Evolutionary conservation across 2,113 vertebrate species (phyloP), one percentile per base, ranked within the genome.

Genomic region (Tonatia bakeri): DNA sequence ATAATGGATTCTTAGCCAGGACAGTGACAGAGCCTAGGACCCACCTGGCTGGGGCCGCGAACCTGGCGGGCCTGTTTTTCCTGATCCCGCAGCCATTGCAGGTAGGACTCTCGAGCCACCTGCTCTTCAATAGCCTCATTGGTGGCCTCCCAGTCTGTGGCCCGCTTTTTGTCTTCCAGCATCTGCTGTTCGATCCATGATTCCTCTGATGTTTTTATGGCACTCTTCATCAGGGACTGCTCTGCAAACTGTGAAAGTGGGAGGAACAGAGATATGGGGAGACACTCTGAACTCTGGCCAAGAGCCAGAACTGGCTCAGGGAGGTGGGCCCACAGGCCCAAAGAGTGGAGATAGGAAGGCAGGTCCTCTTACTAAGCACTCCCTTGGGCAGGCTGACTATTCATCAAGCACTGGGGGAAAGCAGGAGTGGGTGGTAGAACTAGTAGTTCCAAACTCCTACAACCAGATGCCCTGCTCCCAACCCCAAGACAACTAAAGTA

Each of bases 161-260:
- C 99, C 19, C 99, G 97, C 97, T 99, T 99, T 98, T 99, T 99
- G 97, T 99, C 99, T 98, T 99, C 99, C 98, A 99, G 87, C 99
- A 99, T 99, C 98, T 99, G 99, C 98, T 99, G 99, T 98, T 99
- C 99, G 36, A 99, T 99, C 99, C 99, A 99, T 2, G 99, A 99
- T 97, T 99, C 99, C 98, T 99, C 99, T 0, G 99, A 99, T 11
- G 99, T 99, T 97, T 99, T 99, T 98, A 99, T 99, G 95, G 99
- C 99, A 24, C 99, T 99, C 89, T 99, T 99, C 99, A 99, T 99
- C 96, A 99, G 98, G 43, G 99, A 99, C 98, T 99, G 99, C 72
- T 99, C 99, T 1, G 99, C 99, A 72, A 99, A 99, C 99, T 97
- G 31, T 80, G 91, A 96, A 45, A 59, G 50, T n/a, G 64, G 76